Conservation (phyloP, 1,140 invertebrate genomes). For the Brachionus koreanus region DNA sequence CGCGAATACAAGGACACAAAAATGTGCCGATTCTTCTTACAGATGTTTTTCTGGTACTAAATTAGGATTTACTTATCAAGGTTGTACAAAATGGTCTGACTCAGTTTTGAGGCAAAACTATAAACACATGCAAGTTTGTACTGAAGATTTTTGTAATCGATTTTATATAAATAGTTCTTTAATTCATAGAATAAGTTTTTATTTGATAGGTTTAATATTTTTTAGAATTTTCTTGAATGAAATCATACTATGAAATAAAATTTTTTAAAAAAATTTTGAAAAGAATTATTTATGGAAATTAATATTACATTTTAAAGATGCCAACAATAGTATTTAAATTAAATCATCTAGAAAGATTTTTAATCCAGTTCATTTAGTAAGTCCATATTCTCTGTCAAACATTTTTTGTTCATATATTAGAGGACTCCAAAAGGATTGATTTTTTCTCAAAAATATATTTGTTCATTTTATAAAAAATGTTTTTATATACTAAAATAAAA, state of each 20-base stretch:
- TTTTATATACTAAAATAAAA: too few relatives aligned
- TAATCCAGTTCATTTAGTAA: too few relatives aligned
- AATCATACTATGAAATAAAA: neutral
- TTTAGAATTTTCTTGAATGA: neutral
- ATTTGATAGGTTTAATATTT: neutral
- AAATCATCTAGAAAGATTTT: too few relatives aligned
- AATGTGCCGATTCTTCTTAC: neutral
- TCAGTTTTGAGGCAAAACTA: neutral
- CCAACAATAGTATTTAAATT: too few relatives aligned
- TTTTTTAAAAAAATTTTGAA: neutral
- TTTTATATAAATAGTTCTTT: neutral
- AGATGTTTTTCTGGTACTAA: constrained; percentile 14
- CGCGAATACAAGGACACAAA: neutral
- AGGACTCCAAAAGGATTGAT: too few relatives aligned
- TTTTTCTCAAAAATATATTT: too few relatives aligned
- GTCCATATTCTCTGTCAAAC: too few relatives aligned
- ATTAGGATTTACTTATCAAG: constrained; percentile 22
- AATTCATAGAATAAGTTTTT: neutral
- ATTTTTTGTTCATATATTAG: too few relatives aligned
- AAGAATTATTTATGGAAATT: too few relatives aligned
- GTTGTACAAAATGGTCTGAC: constrained; percentile 14
- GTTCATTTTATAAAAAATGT: too few relatives aligned
- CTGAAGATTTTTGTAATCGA: neutral
- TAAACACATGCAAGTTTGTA: neutral
- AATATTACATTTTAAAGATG: too few relatives aligned